Conservation (phyloP, 2,797 vertebrate genomes). For the Lates japonicus region DNA sequence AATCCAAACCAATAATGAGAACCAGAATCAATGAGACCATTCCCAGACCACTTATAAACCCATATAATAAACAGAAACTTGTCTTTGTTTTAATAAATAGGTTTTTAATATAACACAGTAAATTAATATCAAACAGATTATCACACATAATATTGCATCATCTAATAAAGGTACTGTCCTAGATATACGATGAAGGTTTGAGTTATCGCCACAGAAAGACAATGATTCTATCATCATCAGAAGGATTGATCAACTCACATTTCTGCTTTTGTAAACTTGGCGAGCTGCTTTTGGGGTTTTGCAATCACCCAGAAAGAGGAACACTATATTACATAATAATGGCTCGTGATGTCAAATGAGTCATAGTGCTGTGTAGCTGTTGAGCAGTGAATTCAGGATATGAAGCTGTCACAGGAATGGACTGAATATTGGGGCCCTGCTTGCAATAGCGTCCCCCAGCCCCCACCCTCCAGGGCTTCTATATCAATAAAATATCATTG, state of each 20-base stretch:
- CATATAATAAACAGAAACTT: too few relatives aligned
- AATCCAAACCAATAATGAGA: too few relatives aligned
- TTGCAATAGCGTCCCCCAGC: not conserved
- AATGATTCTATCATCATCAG: conserved; percentile 52
- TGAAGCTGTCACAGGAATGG: conserved; percentile 49
- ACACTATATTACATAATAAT: conserved; percentile 12
- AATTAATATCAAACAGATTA: too few relatives aligned
- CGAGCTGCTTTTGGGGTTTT: conserved; percentile 44
- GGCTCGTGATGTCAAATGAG: conserved; percentile 8
- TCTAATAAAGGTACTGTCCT: too few relatives aligned
- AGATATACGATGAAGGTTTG: conserved; percentile 46
- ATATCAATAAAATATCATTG: too few relatives aligned
- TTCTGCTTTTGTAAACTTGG: conserved; percentile 42
- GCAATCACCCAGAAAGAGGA: conserved; percentile 38
- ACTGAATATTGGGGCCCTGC: conserved; percentile 54
- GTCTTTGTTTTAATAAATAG: too few relatives aligned
- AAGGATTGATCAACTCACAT: conserved; percentile 46
- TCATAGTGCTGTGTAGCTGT: not conserved
- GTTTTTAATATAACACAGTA: too few relatives aligned
- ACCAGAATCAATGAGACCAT: too few relatives aligned
- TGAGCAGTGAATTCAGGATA: conserved; percentile 17
- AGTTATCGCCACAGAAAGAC: conserved; percentile 36
- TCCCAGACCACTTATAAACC: too few relatives aligned
- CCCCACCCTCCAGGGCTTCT: conserved; percentile 9
- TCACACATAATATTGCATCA: too few relatives aligned